Evolutionary conservation across 2,797 vertebrate species (phyloP), one percentile per base, ranked within the genome.

Genomic region (Vultur gryphus): DNA sequence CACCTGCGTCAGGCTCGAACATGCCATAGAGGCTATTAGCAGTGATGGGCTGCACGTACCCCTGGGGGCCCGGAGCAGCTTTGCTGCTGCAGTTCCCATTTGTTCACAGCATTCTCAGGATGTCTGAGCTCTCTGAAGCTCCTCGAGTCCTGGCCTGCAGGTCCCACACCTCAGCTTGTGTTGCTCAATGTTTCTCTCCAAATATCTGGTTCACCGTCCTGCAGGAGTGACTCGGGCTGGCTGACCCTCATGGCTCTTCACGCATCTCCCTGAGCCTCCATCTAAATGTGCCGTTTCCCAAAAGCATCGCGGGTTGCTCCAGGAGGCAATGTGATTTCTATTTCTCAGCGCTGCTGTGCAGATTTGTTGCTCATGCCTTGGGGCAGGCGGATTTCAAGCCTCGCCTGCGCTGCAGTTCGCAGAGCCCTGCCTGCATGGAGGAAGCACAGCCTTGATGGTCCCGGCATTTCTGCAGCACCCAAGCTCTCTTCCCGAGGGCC

Each of bases 151-250:
- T 26, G 43, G 10, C 24, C 54, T 39, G 23, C 25, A 41, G 13
- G 23, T 70, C 48, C 52, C 69, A 57, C n/a, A 17, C 39, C 64
- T 90, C 48, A 17, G 15, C 24, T 10, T 2, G 5, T 6, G 8
- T 3, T 16, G 8, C 70, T 39, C n/a, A 7, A 0, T 0, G 3
- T 58, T 85, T 46, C 26, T 33, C 8, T 64, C 29, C 35, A n/a
- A 37, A 52, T 8, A 37, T 6, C 8, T 64, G 24, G 4, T 0
- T 31, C 72, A 20, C 26, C 49, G n/a, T 39, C 35, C 62, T 16
- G 24, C 4, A 0, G 44, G n/a, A 80, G 18, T 3, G 7, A 14
- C 39, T n/a, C 0, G 0, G 20, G 21, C 2, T 11, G 13, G 18
- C 20, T 64, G 48, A 26, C 3, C 33, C 69, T 72, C 4, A 0